These are phyloP conservation scores for Hirtodrosophila histrioides DNA, from an alignment of 2,888 invertebrate genomes.

Conservation along the genomic window DNA sequence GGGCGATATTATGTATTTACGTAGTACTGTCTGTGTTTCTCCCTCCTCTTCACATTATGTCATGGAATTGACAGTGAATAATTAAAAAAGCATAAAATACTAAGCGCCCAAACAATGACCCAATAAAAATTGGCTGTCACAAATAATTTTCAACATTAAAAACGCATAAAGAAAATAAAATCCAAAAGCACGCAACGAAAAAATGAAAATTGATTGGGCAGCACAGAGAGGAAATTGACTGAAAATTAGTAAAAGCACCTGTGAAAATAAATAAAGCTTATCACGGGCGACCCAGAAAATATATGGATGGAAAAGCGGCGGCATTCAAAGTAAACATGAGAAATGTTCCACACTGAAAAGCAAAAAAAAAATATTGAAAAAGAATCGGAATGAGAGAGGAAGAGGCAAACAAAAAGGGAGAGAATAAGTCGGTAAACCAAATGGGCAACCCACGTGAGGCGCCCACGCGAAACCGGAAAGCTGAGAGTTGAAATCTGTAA, in stretches of 20 bases:
- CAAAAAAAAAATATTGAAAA: conserved; percentile 18
- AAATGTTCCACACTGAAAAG: conserved; percentile 42
- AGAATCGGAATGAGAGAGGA: conserved; percentile 6
- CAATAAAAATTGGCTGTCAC: conserved; percentile 40
- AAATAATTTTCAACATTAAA: conserved; percentile 48
- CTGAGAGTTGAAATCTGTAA: conserved; percentile 39
- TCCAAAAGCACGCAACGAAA: conserved; percentile 14
- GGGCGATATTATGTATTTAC: conserved; percentile 10
- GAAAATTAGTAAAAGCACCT: conserved; percentile 67
- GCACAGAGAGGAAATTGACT: conserved; percentile 20
- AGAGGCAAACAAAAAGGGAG: neutral
- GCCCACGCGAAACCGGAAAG: conserved; percentile 56
- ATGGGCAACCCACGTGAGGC: conserved; percentile 46
- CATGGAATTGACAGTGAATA: conserved; percentile 39
- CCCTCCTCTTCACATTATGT: neutral
- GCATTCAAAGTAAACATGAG: conserved; percentile 39
- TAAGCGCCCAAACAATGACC: conserved; percentile 37
- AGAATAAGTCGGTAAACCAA: conserved; percentile 24
- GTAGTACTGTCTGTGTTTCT: neutral
- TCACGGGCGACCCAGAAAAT: conserved; percentile 58
- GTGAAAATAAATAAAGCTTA: conserved; percentile 70
- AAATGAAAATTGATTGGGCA: conserved; percentile 33
- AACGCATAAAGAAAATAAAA: conserved; percentile 29
- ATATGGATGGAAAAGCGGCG: conserved; percentile 7
- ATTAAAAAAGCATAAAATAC: conserved; percentile 37